Evolutionary conservation across 2,888 invertebrate genomes (phyloP).

Genomic region (Monopis laevigella): DNA sequence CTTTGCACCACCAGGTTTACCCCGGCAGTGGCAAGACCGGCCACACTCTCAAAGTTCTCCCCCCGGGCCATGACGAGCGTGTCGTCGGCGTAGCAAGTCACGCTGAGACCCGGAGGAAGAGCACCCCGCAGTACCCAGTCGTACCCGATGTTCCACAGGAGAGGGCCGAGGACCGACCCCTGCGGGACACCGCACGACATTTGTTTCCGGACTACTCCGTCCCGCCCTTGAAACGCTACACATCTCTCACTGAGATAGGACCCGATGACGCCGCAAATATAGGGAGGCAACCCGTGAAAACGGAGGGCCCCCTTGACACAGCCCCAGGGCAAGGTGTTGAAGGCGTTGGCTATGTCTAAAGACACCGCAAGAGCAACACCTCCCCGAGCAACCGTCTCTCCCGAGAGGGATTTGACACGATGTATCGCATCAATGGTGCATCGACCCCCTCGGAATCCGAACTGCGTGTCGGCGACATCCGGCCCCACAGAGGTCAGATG

Average conservation of each 20-base stretch:
- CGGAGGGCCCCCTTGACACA: constrained; percentile 20
- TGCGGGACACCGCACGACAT: constrained; percentile 17
- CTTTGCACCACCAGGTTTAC: neutral
- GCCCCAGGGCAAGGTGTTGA: constrained; percentile 21
- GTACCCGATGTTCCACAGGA: constrained; percentile 15
- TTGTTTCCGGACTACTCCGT: neutral
- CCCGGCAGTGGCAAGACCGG: neutral
- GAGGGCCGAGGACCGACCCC: constrained; percentile 18
- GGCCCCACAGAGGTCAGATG: constrained; percentile 1
- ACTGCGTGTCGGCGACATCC: constrained; percentile 1
- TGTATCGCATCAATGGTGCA: constrained; percentile 5
- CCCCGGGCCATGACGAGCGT: constrained; percentile 14
- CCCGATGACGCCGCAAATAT: constrained; percentile 14
- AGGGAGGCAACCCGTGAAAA: constrained; percentile 19
- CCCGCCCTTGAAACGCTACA: neutral
- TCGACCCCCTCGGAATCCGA: constrained; percentile 5
- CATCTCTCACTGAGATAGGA: constrained; percentile 13
- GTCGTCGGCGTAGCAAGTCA: constrained; percentile 17
- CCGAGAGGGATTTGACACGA: neutral
- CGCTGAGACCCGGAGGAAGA: neutral
- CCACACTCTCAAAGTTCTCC: neutral
- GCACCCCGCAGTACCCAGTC: constrained; percentile 14
- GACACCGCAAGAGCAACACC: constrained; percentile 20
- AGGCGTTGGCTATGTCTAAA: constrained; percentile 22
- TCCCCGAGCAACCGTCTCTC: constrained; percentile 10